Evolutionary conservation across 2,888 invertebrate species (phyloP), one percentile per base, ranked within the genome.

Genomic region (Eulithis testata): DNA sequence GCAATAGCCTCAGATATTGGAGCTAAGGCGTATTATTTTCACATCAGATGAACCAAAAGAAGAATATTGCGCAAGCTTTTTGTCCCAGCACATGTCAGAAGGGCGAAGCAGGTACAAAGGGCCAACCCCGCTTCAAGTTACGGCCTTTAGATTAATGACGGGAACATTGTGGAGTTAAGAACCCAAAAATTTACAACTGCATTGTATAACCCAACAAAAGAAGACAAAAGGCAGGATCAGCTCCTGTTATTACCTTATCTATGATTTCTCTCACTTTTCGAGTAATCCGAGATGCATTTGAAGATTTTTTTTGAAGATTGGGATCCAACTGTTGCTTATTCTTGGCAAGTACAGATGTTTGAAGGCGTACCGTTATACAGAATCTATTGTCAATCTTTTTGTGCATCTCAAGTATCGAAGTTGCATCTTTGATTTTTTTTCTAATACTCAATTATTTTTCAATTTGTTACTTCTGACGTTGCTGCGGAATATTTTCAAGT

Each of bases 131-230:
- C 81, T 84, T 91, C 91, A 80, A 88, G 89, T 92, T 91, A 89
- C 91, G 88, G 88, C 88, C 85, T 86, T 88, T 88, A 90, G 89
- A 91, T 91, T 91, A 90, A 91, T 89, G 91, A 85, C 89, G 89
- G 86, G 89, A 90, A 89, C 87, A 88, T 90, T 89, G 89, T 88
- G 86, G 88, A 91, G 90, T 90, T 90, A 89, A 91, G 90, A 90
- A 87, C 90, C 90, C 89, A 90, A 91, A 91, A 91, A 91, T 90
- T 92, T 91, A 92, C 92, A 92, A 92, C 90, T 90, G 88, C 87
- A 90, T 93, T 93, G 92, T 92, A 71, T 80, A 81, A 72, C 73
- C 68, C 72, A 86, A 91, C 90, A 91, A 93, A 86, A 83, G 89
- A 74, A 81, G 81, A 91, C 89, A 92, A 91, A 83, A 88, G 91